Evolutionary conservation across 2,113 vertebrate species (phyloP), one percentile per base, ranked within the genome.

Genomic region (Morone saxatilis): DNA sequence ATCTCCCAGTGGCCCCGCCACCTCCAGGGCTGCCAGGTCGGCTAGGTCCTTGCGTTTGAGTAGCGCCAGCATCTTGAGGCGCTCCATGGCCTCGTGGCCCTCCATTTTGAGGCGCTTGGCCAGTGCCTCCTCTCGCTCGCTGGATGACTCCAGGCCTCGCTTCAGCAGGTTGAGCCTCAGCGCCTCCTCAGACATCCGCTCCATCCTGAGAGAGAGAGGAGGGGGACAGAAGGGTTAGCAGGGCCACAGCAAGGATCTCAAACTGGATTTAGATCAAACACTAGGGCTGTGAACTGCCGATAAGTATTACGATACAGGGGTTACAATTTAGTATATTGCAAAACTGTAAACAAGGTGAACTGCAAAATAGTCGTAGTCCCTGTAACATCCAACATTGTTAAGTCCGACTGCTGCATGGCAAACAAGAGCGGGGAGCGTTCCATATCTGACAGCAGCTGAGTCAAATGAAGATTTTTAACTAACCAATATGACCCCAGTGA

Each of bases 51-150:
- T 99, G 76, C 98, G 96, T 92, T 99, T 99, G 1, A 99, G 97
- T 72, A 99, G 89, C 0, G 98, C 98, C 92, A 99, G 91, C 98
- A 99, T 99, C 94, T 99, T 99, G 19, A 99, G 96, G 79, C 97
- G 95, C 90, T 99, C 98, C 98, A 99, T 99, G 67, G 98, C 98
- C 91, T 99, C 98, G 10, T 99, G 98, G 0, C 98, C 98, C 66
- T 99, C 98, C 98, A 99, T 97, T 71, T 99, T 99, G 36, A 99
- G 92, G 9, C 98, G 93, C 88, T 99, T 99, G 78, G 98, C 97
- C 92, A 99, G 92, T 0, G 97, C 97, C 53, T 99, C 98, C 36
- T 99, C 98, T 59, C 97, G 94, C 45, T 99, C 98, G 0, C 97
- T 97, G 0, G 97, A 94, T 20, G 95, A 94, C 86, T 99, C 98